Evolutionary conservation across 1,140 invertebrate genomes (phyloP).

Genomic region (Drosophila sucinea): DNA sequence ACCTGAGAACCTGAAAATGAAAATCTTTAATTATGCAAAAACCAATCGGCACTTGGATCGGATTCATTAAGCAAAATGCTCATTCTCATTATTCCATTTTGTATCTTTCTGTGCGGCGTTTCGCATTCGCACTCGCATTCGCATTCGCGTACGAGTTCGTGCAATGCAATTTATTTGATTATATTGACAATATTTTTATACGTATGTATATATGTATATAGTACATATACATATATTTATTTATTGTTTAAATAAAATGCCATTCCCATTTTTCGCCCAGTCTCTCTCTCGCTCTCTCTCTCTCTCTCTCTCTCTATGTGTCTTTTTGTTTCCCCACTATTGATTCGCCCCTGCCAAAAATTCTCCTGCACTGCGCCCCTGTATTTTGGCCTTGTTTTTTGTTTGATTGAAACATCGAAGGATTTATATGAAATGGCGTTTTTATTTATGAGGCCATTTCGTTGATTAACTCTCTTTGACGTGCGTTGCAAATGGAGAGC

Average conservation of each 20-base stretch:
- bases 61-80: slow-evolving; percentile 4
- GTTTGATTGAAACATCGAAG: slow-evolving; percentile 76
- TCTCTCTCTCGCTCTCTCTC: not conserved
- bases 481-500: slow-evolving; percentile 20
- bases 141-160: not conserved
- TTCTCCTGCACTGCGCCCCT: slow-evolving; percentile 10
- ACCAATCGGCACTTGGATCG: slow-evolving; percentile 4
- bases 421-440: slow-evolving; percentile 77
- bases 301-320: not conserved
- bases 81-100: slow-evolving; percentile 1
- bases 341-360: not conserved
- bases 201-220: slow-evolving; percentile 47
- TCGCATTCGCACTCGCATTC: not conserved
- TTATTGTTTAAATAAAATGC: slow-evolving; percentile 66
- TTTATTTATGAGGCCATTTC: slow-evolving; percentile 80
- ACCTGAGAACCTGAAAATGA: slow-evolving; percentile 26
- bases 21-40: slow-evolving; percentile 45
- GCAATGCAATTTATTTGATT: slow-evolving; percentile 56
- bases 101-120: not conserved
- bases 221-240: slow-evolving; percentile 52
- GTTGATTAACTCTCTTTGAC: slow-evolving; percentile 79
- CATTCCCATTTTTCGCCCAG: not conserved
- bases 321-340: not conserved
- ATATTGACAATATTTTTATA: slow-evolving; percentile 53
- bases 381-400: slow-evolving; percentile 39